Evolutionary conservation across 2,113 vertebrate genomes (phyloP), one percentile per base, ranked within the genome.

Genomic region (Lathamus discolor): DNA sequence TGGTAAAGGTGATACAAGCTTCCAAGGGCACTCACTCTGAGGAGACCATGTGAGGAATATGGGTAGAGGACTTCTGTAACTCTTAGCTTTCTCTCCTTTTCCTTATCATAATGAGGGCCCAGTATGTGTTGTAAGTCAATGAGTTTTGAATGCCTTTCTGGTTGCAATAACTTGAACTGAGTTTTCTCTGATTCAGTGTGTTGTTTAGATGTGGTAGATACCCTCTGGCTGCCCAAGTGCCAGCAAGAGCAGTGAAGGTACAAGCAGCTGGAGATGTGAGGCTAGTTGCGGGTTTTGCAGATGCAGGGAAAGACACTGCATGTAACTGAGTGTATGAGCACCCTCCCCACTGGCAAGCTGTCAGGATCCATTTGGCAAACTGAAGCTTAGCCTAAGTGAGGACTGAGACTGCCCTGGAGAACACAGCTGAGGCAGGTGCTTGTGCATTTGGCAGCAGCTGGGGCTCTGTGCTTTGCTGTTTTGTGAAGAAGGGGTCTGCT

Each of bases 291-390:
- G 83, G 46, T 92, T 86, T 33, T 83, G 79, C 49, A 88, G 88
- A 74, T 80, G 68, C 0, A 0, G 66, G 84, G 52, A 29, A 39
- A 62, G 82, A 49, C 44, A 19, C 8, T 19, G 28, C 18, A 7
- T 80, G 59, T 55, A 67, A 66, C 46, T 0, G 39, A 90, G 93
- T 44, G 7, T 63, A 83, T 57, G 19, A 31, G 72, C 9, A 2
- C n/a, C 72, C 68, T 90, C 39, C 64, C 76, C 54, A 43, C 80
- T 77, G 80, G 86, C 73, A 63, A 83, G n/a, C 59, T 83, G 94
- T 92, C 88, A 67, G 83, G 23, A 88, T 62, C 54, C 28, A 44
- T 92, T 83, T 88, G 91, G 92, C 76, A 69, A 29, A 64, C n/a
- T 66, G 92, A 25, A 0, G 2, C 68, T 92, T 29, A 77, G 79